phyloP scores from a whole-genome alignment of 2,888 invertebrate species.

The Agrochola litura region DNA sequence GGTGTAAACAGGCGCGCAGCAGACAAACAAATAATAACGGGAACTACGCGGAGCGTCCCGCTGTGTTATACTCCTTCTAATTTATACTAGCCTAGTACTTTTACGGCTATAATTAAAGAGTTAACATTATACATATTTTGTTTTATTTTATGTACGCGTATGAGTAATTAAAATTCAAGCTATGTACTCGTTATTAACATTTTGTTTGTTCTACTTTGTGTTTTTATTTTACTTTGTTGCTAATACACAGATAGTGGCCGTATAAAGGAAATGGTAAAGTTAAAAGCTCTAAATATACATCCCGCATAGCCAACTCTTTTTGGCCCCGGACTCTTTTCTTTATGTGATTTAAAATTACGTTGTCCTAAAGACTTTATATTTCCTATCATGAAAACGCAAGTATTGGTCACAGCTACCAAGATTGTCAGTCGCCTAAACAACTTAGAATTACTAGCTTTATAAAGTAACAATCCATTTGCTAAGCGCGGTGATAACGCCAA shows the following conservation, averaged over 20 bases:
- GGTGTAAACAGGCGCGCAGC: constrained; percentile 45
- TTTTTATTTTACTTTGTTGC: not conserved
- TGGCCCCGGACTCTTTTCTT: not conserved
- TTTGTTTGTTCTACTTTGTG: constrained; percentile 32
- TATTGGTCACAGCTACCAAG: not conserved
- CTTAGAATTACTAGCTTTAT: not conserved
- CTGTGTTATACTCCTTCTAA: constrained; percentile 46
- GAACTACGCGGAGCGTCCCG: constrained; percentile 43
- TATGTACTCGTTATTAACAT: not conserved
- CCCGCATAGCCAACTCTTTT: not conserved
- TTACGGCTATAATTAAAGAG: constrained; percentile 30
- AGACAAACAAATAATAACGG: constrained; percentile 61
- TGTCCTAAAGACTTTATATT: not conserved
- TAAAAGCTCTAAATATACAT: not conserved
- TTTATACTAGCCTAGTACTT: constrained; percentile 54
- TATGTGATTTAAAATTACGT: no score
- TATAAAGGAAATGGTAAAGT: not conserved
- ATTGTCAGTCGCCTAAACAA: not conserved
- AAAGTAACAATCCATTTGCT: not conserved
- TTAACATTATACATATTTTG: constrained; percentile 45
- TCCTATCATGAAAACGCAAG: not conserved
- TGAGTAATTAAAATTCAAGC: constrained; percentile 23
- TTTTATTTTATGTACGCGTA: constrained; percentile 22
- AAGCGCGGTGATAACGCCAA: not conserved
- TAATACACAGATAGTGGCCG: not conserved